Evolutionary conservation across 2,797 vertebrate species (phyloP), one percentile per base, ranked within the genome.

Genomic region (Enteromius viviparus): DNA sequence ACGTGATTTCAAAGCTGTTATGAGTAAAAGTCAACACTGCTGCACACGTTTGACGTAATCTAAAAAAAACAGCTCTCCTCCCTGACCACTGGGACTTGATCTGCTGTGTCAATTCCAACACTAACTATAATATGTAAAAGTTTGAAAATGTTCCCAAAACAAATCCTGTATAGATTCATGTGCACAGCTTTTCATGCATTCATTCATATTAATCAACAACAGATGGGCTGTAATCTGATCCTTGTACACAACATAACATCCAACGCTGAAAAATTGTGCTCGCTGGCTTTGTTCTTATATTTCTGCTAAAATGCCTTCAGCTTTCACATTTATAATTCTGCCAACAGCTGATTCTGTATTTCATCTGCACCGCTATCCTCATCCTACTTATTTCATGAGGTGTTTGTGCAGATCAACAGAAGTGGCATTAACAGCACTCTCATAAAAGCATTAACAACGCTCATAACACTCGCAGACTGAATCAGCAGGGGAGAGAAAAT

Each of bases 171-270:
- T 65, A 23, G 64, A 83, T 62, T 62, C 45, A 65, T 55, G 51
- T 81, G 7, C 70, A 68, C n/a, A 80, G 68, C 71, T 79, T 72
- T 78, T 80, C 88, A 92, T 89, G 84, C 89, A 86, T 90, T 87
- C 83, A 89, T 87, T 90, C 85, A 87, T 87, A 92, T 92, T 85
- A 89, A 92, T 91, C 87, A 86, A 86, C 75, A 89, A 85, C 89
- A 92, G 88, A 91, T 91, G 88, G 87, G 81, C 76, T 42, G 42
- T 76, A 85, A 87, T 83, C 86, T 82, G 55, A 91, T 89, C 86
- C 84, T 83, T 68, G 32, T 69, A 88, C 74, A 51, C 65, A 74
- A 55, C 66, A 75, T 58, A 84, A 66, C 68, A 78, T 66, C 37
- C 64, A 34, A 34, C 32, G 81, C 29, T 19, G 49, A n/a, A 14